Percentiles rank a stretch among this genome's conserved stretches.
phyloP scores from a whole-genome alignment of 1,140 invertebrate species.

The Musca domestica region DNA sequence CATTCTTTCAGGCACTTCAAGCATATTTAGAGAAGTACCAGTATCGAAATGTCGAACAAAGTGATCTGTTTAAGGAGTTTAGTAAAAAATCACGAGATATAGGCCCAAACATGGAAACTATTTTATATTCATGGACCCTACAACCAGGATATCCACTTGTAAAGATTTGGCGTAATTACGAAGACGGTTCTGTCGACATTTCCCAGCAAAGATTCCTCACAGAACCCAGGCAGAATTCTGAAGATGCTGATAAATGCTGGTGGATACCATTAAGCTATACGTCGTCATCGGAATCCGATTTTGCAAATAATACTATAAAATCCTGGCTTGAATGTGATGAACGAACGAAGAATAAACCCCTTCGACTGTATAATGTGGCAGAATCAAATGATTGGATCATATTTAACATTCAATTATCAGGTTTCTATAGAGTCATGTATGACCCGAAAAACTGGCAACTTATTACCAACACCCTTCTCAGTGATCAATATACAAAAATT shows the following conservation, averaged over 20 bases:
- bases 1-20: constrained; percentile 67
- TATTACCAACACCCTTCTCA: constrained; percentile 59
- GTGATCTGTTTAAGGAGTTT: constrained; percentile 79
- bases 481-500: constrained; percentile 59
- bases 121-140: constrained; percentile 81
- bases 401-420: constrained; percentile 62
- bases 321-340: constrained; percentile 59
- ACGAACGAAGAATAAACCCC: constrained; percentile 37
- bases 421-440: constrained; percentile 76
- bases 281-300: constrained; percentile 62
- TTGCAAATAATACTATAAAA: constrained; percentile 62
- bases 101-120: constrained; percentile 60
- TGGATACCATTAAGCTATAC: constrained; percentile 67
- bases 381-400: constrained; percentile 60
- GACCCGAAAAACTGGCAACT: constrained; percentile 69
- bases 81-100: constrained; percentile 60
- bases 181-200: constrained; percentile 56
- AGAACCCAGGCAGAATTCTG: constrained; percentile 33
- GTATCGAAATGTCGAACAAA: constrained; percentile 72
- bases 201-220: constrained; percentile 57
- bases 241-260: constrained; percentile 51
- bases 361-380: constrained; percentile 46
- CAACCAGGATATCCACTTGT: constrained; percentile 80
- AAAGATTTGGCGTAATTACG: constrained; percentile 64
- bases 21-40: constrained; percentile 65